Conservation (phyloP, 1,140 invertebrate genomes). For the Drosophila santomea region DNA sequence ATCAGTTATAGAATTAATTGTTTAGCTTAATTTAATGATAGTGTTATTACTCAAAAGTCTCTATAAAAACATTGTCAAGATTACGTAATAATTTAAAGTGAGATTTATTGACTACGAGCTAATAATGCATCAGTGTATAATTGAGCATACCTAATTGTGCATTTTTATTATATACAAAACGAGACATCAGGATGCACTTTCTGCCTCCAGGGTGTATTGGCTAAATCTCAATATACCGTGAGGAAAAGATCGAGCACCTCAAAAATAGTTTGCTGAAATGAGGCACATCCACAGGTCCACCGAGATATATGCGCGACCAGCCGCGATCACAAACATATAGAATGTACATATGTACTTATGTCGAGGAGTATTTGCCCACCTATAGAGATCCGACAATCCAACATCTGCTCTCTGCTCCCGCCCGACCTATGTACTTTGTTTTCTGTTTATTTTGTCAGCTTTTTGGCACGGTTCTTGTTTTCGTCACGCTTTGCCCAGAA, state of each 20-base stretch:
- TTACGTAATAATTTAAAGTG: constrained; percentile 2
- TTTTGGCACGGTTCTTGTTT: constrained; percentile 60
- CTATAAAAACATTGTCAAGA: not conserved
- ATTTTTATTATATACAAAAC: not conserved
- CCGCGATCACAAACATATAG: constrained; percentile 26
- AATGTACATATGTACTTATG: constrained; percentile 3
- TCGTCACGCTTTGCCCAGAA: constrained; percentile 58
- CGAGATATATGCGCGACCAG: constrained; percentile 28
- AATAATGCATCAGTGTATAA: too few species aligned
- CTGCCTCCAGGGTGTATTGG: not conserved
- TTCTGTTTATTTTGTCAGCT: constrained; percentile 51
- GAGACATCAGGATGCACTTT: not conserved
- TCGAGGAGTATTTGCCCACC: constrained; percentile 18
- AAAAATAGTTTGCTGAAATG: constrained; percentile 64
- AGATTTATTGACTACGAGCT: not conserved
- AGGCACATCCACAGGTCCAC: constrained; percentile 27
- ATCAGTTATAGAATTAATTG: constrained; percentile 1
- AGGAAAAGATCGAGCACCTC: constrained; percentile 46
- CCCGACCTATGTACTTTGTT: constrained; percentile 20
- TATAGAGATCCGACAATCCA: constrained; percentile 29
- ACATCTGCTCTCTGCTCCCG: constrained; percentile 51
- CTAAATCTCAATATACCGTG: constrained; percentile 19
- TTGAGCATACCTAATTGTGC: not conserved
- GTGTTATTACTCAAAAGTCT: not conserved
- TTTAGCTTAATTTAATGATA: not conserved